phyloP scores from a whole-genome alignment of 2,797 vertebrate species.

The Sebastes wilsoni region DNA sequence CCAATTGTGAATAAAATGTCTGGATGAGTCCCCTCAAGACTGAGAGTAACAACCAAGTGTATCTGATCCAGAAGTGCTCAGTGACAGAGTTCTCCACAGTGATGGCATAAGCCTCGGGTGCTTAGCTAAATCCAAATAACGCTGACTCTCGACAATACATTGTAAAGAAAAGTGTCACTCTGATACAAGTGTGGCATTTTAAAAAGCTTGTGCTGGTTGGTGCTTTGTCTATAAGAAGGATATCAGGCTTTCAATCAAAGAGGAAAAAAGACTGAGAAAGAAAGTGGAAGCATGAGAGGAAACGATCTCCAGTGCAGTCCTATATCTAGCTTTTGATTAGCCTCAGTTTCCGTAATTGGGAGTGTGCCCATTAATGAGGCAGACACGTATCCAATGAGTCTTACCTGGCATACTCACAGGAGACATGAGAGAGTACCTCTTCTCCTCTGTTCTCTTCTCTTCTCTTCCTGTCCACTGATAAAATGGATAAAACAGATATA shows the following conservation, averaged over 20 bases:
- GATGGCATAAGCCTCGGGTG: constrained; percentile 32
- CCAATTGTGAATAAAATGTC: constrained; percentile 16
- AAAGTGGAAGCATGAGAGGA: background rate
- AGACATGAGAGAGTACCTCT: constrained; percentile 21
- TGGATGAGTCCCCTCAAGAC: background rate
- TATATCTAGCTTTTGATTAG: constrained; percentile 52
- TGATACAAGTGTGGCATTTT: constrained; percentile 13
- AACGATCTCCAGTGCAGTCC: background rate
- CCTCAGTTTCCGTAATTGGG: constrained; percentile 59
- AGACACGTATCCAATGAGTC: constrained; percentile 43
- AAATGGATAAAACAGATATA: constrained; percentile 63
- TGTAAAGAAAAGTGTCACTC: constrained; percentile 35
- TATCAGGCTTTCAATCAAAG: background rate
- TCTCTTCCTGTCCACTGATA: constrained; percentile 23
- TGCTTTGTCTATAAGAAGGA: background rate
- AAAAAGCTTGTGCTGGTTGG: background rate
- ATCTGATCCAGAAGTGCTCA: constrained; percentile 37
- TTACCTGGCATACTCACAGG: constrained; percentile 50
- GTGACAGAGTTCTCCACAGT: constrained; percentile 38
- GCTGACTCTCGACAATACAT: constrained; percentile 23
- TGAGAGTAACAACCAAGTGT: constrained; percentile 9
- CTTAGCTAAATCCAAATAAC: constrained; percentile 42
- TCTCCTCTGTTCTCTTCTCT: background rate
- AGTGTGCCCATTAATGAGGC: constrained; percentile 59
- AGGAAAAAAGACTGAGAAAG: constrained; percentile 7